Conservation (phyloP, 2,797 vertebrate genomes). For the Schizothorax lantsangensis region DNA sequence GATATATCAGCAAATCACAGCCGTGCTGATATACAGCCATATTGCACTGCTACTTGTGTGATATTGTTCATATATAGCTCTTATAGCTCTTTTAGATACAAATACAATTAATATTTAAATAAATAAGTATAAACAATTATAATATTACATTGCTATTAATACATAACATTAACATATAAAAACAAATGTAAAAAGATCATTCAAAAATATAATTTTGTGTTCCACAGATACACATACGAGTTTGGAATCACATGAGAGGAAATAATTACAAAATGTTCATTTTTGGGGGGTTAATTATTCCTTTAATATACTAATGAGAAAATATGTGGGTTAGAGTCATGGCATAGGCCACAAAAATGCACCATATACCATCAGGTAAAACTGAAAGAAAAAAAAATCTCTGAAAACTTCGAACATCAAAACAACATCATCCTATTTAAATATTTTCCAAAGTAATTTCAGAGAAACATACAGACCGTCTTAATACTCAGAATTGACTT, state of each 20-base stretch:
- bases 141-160: background rate
- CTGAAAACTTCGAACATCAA: background rate
- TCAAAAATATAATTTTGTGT: background rate
- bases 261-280: background rate
- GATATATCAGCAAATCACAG: background rate
- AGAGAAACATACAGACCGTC: background rate
- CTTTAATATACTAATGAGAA: background rate
- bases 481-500: background rate
- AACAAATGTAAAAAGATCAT: background rate
- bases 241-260: background rate
- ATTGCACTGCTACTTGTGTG: background rate
- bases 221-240: background rate
- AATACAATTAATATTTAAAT: background rate
- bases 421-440: background rate
- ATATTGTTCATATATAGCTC: background rate
- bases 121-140: background rate
- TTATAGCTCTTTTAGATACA: background rate
- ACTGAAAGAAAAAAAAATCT: background rate
- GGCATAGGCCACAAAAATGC: background rate
- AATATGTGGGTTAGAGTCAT: background rate
- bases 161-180: background rate
- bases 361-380: background rate
- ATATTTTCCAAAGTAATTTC: background rate
- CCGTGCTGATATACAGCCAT: background rate
- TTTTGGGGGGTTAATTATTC: background rate